Evolutionary conservation across 2,888 invertebrate species (phyloP).

Genomic region (Caenorhabditis auriculariae): DNA sequence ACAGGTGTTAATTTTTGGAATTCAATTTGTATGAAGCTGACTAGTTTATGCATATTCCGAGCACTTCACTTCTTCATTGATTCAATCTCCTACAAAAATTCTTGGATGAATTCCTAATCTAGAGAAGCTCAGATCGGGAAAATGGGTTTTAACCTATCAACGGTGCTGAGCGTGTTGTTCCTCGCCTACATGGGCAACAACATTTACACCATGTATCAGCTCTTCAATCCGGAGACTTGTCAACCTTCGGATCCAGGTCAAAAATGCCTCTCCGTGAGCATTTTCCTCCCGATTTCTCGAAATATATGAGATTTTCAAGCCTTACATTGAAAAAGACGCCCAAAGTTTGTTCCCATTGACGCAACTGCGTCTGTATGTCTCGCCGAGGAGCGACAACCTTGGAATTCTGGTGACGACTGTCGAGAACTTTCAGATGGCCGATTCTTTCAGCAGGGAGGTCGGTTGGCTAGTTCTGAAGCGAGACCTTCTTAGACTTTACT

Average conservation of each 20-base stretch:
- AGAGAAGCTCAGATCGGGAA: too few relatives aligned
- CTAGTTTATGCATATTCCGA: too few relatives aligned
- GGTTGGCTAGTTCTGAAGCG: too few relatives aligned
- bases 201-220: conserved; percentile 66
- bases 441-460: conserved; percentile 11
- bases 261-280: conserved; percentile 6
- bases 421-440: conserved; percentile 29
- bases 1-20: too few relatives aligned
- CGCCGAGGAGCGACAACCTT: conserved; percentile 16
- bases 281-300: too few relatives aligned
- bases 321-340: conserved; percentile 21
- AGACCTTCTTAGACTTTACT: conserved; percentile 2
- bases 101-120: too few relatives aligned
- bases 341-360: conserved; percentile 41
- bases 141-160: conserved; percentile 37
- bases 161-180: conserved; percentile 64
- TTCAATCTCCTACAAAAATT: too few relatives aligned
- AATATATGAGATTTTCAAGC: conserved; percentile 21
- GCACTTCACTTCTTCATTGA: too few relatives aligned
- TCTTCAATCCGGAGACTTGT: conserved; percentile 64
- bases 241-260: conserved; percentile 4
- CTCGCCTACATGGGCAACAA: conserved; percentile 67
- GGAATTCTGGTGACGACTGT: conserved; percentile 21
- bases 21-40: too few relatives aligned
- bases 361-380: conserved; percentile 47